phyloP scores from a whole-genome alignment of 2,888 invertebrate species.

The Ormia ochracea region DNA sequence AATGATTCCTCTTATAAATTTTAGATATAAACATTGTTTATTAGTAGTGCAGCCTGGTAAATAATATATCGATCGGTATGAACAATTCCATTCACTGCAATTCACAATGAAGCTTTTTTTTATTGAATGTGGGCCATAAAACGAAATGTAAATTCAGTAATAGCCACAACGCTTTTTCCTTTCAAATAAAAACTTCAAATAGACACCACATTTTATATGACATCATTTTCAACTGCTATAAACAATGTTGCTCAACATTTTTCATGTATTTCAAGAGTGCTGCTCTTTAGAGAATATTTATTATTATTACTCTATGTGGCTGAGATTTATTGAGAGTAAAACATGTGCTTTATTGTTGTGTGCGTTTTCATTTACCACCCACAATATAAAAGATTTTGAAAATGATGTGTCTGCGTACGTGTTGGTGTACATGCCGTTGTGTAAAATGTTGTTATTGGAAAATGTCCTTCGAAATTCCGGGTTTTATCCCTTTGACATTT shows the following conservation, averaged over 20 bases:
- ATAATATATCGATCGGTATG: no score
- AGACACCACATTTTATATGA: no score
- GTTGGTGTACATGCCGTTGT: neutral
- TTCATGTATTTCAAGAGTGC: neutral
- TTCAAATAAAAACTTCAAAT: no score
- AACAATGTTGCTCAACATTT: neutral
- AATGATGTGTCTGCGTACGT: neutral
- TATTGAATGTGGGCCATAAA: no score
- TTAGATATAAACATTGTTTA: no score
- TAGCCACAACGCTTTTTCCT: no score
- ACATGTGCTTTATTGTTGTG: constrained; percentile 44
- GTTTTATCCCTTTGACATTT: constrained; percentile 75
- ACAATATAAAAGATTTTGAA: constrained; percentile 11
- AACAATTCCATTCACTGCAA: no score
- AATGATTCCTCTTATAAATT: no score
- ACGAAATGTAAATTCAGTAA: no score
- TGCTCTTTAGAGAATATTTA: neutral
- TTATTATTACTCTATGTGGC: constrained; percentile 45
- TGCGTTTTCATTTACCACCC: constrained; percentile 18
- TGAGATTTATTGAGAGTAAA: constrained; percentile 32
- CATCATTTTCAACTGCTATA: no score
- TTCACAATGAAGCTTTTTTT: no score
- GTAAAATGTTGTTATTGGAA: constrained; percentile 64
- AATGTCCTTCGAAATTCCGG: constrained; percentile 76
- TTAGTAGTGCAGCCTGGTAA: no score